phyloP scores from a whole-genome alignment of 2,113 vertebrate species.

The Calyptomena viridis region DNA sequence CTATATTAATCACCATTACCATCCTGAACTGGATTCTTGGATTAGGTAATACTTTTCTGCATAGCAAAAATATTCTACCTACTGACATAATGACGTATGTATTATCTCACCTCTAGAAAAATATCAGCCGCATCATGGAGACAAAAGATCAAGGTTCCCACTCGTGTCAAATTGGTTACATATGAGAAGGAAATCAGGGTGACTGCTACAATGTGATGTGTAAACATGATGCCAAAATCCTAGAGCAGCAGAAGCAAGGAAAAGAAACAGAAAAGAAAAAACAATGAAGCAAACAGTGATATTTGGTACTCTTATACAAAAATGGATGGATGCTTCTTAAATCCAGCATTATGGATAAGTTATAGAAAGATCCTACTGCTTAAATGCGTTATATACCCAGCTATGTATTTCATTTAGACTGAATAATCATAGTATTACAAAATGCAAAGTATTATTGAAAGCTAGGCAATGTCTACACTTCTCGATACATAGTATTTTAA shows the following conservation, averaged over 20 bases:
- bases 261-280: background rate
- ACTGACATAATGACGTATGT: background rate
- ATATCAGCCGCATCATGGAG: constrained; percentile 89
- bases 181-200: constrained; percentile 91
- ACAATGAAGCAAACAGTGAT: background rate
- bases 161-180: constrained; percentile 92
- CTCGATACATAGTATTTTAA: background rate
- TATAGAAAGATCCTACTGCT: background rate
- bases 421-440: background rate
- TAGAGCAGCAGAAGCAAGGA: constrained; percentile 58
- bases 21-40: background rate
- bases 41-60: background rate
- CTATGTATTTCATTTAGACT: background rate
- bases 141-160: constrained; percentile 90
- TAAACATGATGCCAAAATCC: constrained; percentile 95
- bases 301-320: background rate
- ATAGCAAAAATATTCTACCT: background rate
- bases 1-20: background rate
- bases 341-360: background rate
- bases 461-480: background rate
- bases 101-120: constrained; percentile 90
- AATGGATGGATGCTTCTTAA: background rate
- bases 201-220: constrained; percentile 89
- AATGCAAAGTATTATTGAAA: background rate
- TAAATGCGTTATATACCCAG: background rate